phyloP scores from a whole-genome alignment of 2,797 vertebrate genomes.

The Antrozous pallidus region DNA sequence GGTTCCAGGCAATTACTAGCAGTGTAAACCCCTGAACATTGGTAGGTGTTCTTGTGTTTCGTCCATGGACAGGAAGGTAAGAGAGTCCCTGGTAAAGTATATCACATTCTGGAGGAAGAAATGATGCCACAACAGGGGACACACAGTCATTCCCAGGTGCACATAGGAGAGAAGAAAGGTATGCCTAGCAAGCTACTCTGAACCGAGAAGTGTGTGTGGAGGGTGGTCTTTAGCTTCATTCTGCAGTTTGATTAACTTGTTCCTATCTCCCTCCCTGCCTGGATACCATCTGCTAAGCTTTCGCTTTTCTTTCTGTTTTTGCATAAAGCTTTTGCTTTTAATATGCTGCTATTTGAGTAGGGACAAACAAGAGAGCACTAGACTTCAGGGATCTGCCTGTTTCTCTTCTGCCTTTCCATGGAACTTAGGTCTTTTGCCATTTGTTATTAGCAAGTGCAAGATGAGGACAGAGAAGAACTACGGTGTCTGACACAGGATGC shows the following conservation, averaged over 20 bases:
- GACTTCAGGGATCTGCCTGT: background rate
- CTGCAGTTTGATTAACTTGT: background rate
- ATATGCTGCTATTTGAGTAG: background rate
- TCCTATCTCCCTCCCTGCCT: background rate
- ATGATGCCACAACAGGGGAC: background rate
- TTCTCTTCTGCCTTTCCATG: background rate
- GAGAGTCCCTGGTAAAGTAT: background rate
- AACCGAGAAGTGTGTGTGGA: background rate
- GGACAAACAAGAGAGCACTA: background rate
- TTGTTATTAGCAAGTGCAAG: background rate
- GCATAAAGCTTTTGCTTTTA: constrained; percentile 30
- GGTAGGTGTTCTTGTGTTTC: background rate
- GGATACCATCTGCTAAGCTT: constrained; percentile 30
- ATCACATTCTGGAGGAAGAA: background rate
- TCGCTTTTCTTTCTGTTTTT: constrained; percentile 50
- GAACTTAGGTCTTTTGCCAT: background rate
- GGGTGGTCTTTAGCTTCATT: background rate
- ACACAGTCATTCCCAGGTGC: background rate
- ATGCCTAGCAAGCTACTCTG: background rate
- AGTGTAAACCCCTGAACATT: background rate
- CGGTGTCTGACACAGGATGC: background rate
- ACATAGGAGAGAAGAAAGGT: background rate
- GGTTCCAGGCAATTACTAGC: background rate
- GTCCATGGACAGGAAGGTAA: background rate
- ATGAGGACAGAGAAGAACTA: background rate